Evolutionary conservation across 1,140 invertebrate genomes (phyloP).

Genomic region (Rhopalosiphum maidis): DNA sequence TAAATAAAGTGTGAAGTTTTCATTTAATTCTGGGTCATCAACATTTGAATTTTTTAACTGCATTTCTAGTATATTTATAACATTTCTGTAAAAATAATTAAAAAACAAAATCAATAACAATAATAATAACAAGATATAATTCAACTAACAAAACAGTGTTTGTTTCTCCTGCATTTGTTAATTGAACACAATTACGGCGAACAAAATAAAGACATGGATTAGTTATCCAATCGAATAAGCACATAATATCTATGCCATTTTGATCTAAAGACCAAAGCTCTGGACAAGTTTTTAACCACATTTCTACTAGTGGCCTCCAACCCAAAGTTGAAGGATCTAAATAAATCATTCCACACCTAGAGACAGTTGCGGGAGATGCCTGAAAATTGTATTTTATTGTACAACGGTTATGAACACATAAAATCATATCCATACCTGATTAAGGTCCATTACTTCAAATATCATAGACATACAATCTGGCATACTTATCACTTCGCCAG

Average conservation of each 20-base stretch:
- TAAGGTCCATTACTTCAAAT: slow-evolving; percentile 90
- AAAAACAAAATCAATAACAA: too few relatives aligned
- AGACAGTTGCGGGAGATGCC: slow-evolving; percentile 89
- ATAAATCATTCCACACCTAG: slow-evolving; percentile 86
- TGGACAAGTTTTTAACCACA: slow-evolving; percentile 75
- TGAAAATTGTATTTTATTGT: slow-evolving; percentile 57
- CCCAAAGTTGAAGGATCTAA: slow-evolving; percentile 76
- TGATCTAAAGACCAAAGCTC: slow-evolving; percentile 69
- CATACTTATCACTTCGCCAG: slow-evolving; percentile 82
- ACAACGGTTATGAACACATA: not conserved
- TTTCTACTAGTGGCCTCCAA: slow-evolving; percentile 78
- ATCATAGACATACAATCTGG: slow-evolving; percentile 87
- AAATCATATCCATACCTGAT: not conserved
- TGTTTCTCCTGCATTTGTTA: slow-evolving; percentile 77
- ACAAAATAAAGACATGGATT: slow-evolving; percentile 73
- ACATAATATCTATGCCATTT: slow-evolving; percentile 64
- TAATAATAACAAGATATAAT: not conserved
- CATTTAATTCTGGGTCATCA: slow-evolving; percentile 68
- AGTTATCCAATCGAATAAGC: slow-evolving; percentile 75
- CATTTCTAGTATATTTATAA: slow-evolving; percentile 74
- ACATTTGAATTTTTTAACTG: slow-evolving; percentile 63
- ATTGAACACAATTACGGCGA: slow-evolving; percentile 72
- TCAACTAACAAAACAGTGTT: slow-evolving; percentile 66
- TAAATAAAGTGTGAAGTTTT: slow-evolving; percentile 71
- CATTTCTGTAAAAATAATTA: slow-evolving; percentile 64